Evolutionary conservation across 2,888 invertebrate genomes (phyloP), one percentile per base, ranked within the genome.

Genomic region (Chrysomela aeneicollis): DNA sequence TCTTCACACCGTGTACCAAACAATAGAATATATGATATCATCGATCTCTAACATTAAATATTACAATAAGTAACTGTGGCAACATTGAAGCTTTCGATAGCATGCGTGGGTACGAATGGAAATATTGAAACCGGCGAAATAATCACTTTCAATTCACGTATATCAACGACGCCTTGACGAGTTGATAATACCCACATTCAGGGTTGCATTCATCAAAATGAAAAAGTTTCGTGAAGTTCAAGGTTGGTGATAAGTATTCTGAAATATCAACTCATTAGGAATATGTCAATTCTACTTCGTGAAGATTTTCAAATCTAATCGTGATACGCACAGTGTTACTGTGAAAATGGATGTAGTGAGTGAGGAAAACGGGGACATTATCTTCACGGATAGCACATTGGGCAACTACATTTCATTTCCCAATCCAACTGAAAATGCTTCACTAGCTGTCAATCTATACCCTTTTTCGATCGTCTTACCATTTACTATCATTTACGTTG

Each of bases 401-500:
- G 26, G n/a, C 1, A 55, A 65, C 37, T 52, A 15, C 18, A 61
- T 46, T 30, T 50, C 52, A 30, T 30, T 12, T 22, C 26, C 15
- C 5, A 63, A 63, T 53, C 17, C 0, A 0, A 37, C 54, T 22
- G 32, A n/a, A 6, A 21, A 54, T 17, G 26, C 21, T 17, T 19
- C 54, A 15, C 58, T 30, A 32, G 4, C 37, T 2, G 30, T 64
- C 37, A 64, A 66, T 26, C 42, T 75, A 22, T 74, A 90, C 76
- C 82, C 88, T 0, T 78, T 90, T 2, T 85, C 84, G 72, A 85
- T 92, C 35, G 90, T 91, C 1, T 81, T 92, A 64, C 91, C 92
- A 0, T 89, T 93, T 70, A 93, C 92, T 0, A 82, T 91, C 19
- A 85, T 92, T 61, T 95, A 94, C 80, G 82, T 85, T 0, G 69